A percentile compares a stretch with the other conserved stretches of the same genome.
Conservation (phyloP, 2,797 vertebrate species). For the Macrochelys suwanniensis region DNA sequence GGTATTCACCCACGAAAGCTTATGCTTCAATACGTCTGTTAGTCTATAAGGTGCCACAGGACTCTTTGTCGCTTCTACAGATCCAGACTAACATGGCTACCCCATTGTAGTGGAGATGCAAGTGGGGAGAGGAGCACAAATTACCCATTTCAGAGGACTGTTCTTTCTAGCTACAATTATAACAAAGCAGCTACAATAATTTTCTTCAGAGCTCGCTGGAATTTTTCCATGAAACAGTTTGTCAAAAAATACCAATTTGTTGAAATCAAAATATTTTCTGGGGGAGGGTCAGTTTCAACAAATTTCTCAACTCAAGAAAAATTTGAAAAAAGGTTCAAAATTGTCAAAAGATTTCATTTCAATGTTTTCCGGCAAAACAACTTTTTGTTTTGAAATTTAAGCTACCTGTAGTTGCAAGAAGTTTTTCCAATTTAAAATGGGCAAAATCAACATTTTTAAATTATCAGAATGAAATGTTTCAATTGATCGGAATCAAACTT, state of each 20-base stretch:
- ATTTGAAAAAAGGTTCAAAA: neutral
- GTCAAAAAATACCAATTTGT: neutral
- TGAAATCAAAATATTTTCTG: neutral
- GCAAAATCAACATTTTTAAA: neutral
- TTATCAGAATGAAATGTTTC: rapidly evolving
- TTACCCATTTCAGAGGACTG: neutral
- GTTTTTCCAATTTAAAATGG: neutral
- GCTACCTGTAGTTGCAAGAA: neutral
- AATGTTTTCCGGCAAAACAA: neutral
- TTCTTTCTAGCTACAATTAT: neutral
- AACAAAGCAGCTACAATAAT: neutral
- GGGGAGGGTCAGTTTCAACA: neutral
- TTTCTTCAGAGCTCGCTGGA: constrained; percentile 15
- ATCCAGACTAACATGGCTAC: too few relatives aligned
- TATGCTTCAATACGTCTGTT: too few relatives aligned
- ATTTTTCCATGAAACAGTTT: constrained; percentile 17
- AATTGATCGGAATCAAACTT: neutral
- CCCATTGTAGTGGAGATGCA: neutral
- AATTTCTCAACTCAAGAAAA: neutral
- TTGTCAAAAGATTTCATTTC: neutral
- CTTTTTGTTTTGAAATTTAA: neutral
- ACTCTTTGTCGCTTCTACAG: too few relatives aligned
- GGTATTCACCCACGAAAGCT: too few relatives aligned
- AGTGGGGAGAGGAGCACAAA: neutral
- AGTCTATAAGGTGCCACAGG: too few relatives aligned